Percentiles rank a stretch among this genome's conserved stretches.
phyloP scores from a whole-genome alignment of 2,888 invertebrate species.

The Scaptomyza reducta region DNA sequence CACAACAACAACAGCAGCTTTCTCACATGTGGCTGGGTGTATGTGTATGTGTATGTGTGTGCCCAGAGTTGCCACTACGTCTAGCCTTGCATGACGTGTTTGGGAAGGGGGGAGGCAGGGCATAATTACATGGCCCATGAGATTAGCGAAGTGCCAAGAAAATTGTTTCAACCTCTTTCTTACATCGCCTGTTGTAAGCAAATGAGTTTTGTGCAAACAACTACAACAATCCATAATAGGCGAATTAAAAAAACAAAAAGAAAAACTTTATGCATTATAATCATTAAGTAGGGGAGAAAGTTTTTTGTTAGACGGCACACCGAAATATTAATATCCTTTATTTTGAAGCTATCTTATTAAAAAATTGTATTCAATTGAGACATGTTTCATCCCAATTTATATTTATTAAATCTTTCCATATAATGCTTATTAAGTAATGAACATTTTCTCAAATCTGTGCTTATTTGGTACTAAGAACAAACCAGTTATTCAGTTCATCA shows the following conservation, averaged over 20 bases:
- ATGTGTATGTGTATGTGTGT: slow-evolving; percentile 10
- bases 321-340: slow-evolving; percentile 34
- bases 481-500: background rate
- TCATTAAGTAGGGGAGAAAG: slow-evolving; percentile 37
- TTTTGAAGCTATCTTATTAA: no score
- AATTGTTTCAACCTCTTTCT: slow-evolving; percentile 61
- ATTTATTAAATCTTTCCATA: no score
- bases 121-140: slow-evolving; percentile 72
- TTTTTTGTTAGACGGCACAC: background rate
- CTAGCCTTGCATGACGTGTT: slow-evolving; percentile 59
- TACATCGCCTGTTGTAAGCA: slow-evolving; percentile 60
- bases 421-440: no score
- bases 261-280: slow-evolving; percentile 14
- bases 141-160: slow-evolving; percentile 66
- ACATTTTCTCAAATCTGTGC: background rate
- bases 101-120: background rate
- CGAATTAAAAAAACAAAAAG: slow-evolving; percentile 14
- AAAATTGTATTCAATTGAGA: no score
- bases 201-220: slow-evolving; percentile 50
- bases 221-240: slow-evolving; percentile 11
- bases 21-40: slow-evolving; percentile 42
- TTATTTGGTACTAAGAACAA: slow-evolving; percentile 1
- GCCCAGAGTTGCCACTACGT: slow-evolving; percentile 34
- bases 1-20: slow-evolving; percentile 37
- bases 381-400: no score